Percentiles rank a stretch among this genome's conserved stretches.
These are phyloP conservation scores for Danio choprae DNA, from an alignment of 2,797 vertebrate species.

Conservation along the genomic window DNA sequence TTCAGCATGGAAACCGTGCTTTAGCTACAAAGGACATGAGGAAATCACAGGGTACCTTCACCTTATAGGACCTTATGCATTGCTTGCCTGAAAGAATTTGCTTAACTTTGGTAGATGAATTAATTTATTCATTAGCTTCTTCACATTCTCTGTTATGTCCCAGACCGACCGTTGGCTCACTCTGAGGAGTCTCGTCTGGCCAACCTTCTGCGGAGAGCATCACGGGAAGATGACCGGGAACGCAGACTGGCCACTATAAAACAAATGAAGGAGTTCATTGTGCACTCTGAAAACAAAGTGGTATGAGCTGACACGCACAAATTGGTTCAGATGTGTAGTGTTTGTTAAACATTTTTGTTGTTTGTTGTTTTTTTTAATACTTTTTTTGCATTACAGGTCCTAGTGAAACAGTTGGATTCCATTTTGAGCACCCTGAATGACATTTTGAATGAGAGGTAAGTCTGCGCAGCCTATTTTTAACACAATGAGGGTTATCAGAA, in stretches of 20 bases:
- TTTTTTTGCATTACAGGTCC: constrained; percentile 78
- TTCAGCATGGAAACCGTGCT: constrained; percentile 99
- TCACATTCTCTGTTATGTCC: constrained; percentile 39
- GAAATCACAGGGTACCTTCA: constrained; percentile 95
- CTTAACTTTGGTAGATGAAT: background rate
- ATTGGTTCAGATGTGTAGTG: too few relatives aligned
- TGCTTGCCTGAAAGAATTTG: background rate
- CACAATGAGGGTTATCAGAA: background rate
- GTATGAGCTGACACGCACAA: constrained; percentile 72
- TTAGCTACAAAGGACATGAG: constrained; percentile 99
- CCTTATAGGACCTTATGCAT: background rate
- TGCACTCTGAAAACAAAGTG: constrained; percentile 98
- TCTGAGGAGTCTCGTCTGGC: constrained; percentile 99
- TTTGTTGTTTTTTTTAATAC: background rate
- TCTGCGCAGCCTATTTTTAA: constrained; percentile 25
- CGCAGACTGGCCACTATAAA: constrained; percentile 97
- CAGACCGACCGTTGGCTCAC: constrained; percentile 98
- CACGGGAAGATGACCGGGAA: constrained; percentile 98
- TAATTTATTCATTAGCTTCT: background rate
- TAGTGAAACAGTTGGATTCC: constrained; percentile 98
- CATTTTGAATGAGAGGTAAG: constrained; percentile 97
- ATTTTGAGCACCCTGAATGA: constrained; percentile 95
- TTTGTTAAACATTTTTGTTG: background rate
- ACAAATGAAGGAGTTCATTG: constrained; percentile 98
- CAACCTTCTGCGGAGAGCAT: constrained; percentile 98